A percentile compares a stretch with the other conserved stretches of the same genome.
Evolutionary conservation across 2,888 invertebrate genomes (phyloP).

Genomic region (Drosophila macrospina): DNA sequence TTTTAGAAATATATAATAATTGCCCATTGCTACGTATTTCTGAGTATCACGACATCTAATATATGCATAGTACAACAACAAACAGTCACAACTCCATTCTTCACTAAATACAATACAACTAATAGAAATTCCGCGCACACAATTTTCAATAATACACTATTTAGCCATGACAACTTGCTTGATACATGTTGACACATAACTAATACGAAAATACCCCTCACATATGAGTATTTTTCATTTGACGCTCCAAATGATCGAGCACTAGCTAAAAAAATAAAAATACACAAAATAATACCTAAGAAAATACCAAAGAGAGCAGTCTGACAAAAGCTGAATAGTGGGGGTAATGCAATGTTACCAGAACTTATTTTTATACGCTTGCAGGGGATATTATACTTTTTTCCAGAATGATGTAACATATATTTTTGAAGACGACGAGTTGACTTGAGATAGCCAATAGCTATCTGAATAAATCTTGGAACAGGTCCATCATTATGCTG

Average conservation of each 20-base stretch:
- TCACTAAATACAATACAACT: constrained; percentile 17
- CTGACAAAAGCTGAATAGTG: constrained; percentile 25
- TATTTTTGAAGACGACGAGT: too few relatives aligned
- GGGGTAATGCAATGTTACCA: background rate
- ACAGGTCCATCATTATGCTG: too few relatives aligned
- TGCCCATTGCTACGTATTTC: background rate
- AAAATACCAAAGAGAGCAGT: background rate
- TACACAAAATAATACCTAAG: background rate
- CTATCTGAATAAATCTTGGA: too few relatives aligned
- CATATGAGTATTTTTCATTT: background rate
- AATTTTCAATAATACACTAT: constrained; percentile 19
- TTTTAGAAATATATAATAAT: background rate
- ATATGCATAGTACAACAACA: background rate
- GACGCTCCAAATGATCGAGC: background rate
- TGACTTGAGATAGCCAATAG: too few relatives aligned
- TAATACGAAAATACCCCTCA: constrained; percentile 9
- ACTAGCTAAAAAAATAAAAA: background rate
- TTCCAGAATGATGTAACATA: too few relatives aligned
- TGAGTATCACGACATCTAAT: background rate
- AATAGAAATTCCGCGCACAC: constrained; percentile 21
- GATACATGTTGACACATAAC: constrained; percentile 14
- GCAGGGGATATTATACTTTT: too few relatives aligned
- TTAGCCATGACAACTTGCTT: constrained; percentile 21
- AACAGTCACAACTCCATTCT: constrained; percentile 8
- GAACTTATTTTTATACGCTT: too few relatives aligned